A percentile compares a stretch with the other conserved stretches of the same genome.
phyloP scores from a whole-genome alignment of 2,113 vertebrate species.

The Coracopsis vasa region DNA sequence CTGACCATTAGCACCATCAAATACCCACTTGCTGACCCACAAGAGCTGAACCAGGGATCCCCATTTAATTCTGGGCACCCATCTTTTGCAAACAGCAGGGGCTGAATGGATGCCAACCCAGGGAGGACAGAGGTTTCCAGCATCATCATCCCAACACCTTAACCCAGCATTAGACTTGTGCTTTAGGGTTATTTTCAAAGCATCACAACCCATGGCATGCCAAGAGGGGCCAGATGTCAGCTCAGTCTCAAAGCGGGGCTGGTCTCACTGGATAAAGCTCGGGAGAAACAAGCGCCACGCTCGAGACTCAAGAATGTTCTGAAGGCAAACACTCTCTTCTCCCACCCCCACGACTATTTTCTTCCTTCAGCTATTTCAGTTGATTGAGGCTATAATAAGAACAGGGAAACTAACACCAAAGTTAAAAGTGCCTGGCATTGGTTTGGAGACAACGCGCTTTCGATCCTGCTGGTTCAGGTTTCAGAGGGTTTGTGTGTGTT shows the following conservation, averaged over 20 bases:
- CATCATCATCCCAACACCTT: not conserved
- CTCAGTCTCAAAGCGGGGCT: rapidly evolving
- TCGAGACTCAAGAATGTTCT: not conserved
- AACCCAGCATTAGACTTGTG: rapidly evolving
- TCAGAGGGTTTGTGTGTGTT: not conserved
- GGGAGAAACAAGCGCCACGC: not conserved
- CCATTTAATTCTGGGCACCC: not conserved
- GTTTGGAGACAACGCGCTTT: not conserved
- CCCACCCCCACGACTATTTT: not conserved
- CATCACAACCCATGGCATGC: not conserved
- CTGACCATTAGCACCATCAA: not conserved
- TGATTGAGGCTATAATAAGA: slow-evolving; percentile 49
- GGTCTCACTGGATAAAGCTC: not conserved
- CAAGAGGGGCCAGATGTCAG: not conserved
- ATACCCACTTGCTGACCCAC: not conserved
- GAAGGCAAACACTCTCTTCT: not conserved
- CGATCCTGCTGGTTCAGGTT: not conserved
- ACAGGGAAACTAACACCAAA: slow-evolving; percentile 15
- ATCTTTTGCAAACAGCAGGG: not conserved
- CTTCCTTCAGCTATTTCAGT: slow-evolving; percentile 1
- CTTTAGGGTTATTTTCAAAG: not conserved
- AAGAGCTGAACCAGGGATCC: not conserved
- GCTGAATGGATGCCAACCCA: not conserved
- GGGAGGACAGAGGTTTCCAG: not conserved
- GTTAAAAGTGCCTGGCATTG: not conserved